Base-by-base conservation (phyloP, 2,888 invertebrate species). In the Phlogophora meticulosa region DNA sequence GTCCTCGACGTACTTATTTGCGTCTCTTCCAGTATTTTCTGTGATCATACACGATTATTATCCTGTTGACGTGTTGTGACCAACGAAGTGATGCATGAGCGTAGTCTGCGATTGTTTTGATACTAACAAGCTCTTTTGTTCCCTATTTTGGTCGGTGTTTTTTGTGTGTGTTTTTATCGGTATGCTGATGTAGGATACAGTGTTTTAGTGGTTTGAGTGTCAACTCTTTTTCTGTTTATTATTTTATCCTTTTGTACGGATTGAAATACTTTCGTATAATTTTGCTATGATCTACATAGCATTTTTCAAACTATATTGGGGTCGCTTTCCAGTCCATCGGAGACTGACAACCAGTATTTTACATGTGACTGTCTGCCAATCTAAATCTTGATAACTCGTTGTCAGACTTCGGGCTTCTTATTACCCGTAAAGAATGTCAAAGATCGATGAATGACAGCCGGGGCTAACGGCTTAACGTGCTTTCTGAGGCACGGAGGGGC, bases 51-150 rank as follows among this genome's bases (percentile, higher is more conserved):
- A 69, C 78, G 82, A 84, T 88, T 89, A 88, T 89, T 88, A 89
- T 86, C 87, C 81, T 89, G 90, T 89, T 90, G 90, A 89, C 88
- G 82, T 89, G 87, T 88, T 88, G 86, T 88, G 88, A 87, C 89
- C 87, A 81, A 45, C 63, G 70, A 48, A 81, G 83, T 86, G 88
- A 87, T 87, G 85, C 87, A 89, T 87, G 87, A 77, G 83, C 77
- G 83, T 82, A 67, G 80, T 74, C 70, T 72, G 61, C 80, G 78
- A 84, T 85, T 85, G 82, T 84, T 81, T 79, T 83, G 61, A 58
- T 77, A 64, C 66, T 80, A 82, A 82, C 78, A 74, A 73, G 49
- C 67, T 61, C 76, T 72, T 81, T 81, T 76, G 72, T 83, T 60
- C 56, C 9, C 60, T 55, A 62, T 72, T 61, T 61, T 55, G 59